Conservation (phyloP, 2,797 vertebrate genomes). For the Erpetoichthys calabaricus region DNA sequence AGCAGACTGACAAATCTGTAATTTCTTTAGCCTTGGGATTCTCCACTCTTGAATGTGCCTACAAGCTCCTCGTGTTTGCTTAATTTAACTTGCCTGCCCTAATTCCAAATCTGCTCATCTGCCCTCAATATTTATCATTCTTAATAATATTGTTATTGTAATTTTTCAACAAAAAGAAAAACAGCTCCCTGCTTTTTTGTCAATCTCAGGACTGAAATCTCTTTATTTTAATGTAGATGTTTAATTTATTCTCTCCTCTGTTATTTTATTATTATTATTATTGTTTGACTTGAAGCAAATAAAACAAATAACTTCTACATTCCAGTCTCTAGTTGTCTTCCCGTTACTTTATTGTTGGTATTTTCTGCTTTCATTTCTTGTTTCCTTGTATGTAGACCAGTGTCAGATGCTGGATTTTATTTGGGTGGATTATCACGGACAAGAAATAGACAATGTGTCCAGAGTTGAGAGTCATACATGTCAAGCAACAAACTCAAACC, state of each 20-base stretch:
- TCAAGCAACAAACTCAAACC: no score
- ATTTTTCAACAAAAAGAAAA: conserved; percentile 12
- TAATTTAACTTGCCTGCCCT: conserved; percentile 23
- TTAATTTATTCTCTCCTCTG: conserved; percentile 44
- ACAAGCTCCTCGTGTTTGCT: conserved; percentile 45
- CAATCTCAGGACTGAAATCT: conserved; percentile 55
- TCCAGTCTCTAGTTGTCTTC: conserved; percentile 8
- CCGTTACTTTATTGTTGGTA: background rate
- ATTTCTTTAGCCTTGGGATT: conserved; percentile 49
- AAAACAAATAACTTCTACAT: conserved; percentile 43
- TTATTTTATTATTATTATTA: conserved; percentile 31
- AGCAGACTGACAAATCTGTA: conserved; percentile 50
- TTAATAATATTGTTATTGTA: conserved; percentile 35
- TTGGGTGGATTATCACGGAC: no score
- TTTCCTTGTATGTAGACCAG: conserved; percentile 14
- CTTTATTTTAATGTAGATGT: conserved; percentile 49
- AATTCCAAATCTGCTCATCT: conserved; percentile 6
- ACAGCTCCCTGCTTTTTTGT: conserved; percentile 38
- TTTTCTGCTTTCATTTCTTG: no score
- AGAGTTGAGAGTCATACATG: no score
- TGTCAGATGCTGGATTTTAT: conserved; percentile 26
- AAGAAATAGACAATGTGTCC: no score
- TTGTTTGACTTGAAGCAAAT: conserved; percentile 51
- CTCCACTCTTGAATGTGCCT: conserved; percentile 57
- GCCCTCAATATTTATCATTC: conserved; percentile 23